These are phyloP conservation scores for Synergus laeviventris DNA, from an alignment of 2,888 invertebrate genomes.

Conservation along the genomic window DNA sequence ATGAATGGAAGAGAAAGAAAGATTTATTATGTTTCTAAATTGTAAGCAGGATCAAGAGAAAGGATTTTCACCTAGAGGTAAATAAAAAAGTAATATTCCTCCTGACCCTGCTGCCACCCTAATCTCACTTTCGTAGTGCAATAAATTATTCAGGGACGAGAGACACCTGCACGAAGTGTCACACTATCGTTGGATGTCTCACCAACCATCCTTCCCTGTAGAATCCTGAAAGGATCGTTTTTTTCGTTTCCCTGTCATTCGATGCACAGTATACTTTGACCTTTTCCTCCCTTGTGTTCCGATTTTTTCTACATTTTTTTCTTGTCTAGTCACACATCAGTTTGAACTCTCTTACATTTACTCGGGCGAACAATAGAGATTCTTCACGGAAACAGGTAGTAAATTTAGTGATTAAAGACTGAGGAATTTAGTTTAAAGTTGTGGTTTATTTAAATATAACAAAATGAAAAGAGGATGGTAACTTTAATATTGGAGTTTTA, in stretches of 20 bases:
- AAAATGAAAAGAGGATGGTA: background rate
- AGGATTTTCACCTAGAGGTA: constrained; percentile 6
- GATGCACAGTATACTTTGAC: background rate
- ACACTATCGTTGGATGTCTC: background rate
- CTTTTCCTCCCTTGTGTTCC: background rate
- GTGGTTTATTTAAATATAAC: too few relatives aligned
- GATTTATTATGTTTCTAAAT: constrained; percentile 1
- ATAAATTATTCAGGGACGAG: constrained; percentile 27
- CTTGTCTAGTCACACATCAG: background rate
- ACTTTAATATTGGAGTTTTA: background rate
- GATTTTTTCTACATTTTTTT: background rate
- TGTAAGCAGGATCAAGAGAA: constrained; percentile 1
- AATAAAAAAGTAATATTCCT: constrained; percentile 10
- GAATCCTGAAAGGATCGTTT: constrained; percentile 10
- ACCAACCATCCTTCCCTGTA: background rate
- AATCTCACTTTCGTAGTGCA: constrained; percentile 29
- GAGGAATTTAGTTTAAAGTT: too few relatives aligned
- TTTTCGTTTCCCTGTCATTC: background rate
- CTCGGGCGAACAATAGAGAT: background rate
- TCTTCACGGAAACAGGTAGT: background rate
- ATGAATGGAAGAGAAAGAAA: background rate
- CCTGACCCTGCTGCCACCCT: constrained; percentile 7
- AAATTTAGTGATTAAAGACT: background rate
- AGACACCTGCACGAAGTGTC: constrained; percentile 12
- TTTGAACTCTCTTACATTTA: background rate